These are phyloP conservation scores for Hymenochirus boettgeri DNA, from an alignment of 2,113 vertebrate genomes.

Conservation along the genomic window DNA sequence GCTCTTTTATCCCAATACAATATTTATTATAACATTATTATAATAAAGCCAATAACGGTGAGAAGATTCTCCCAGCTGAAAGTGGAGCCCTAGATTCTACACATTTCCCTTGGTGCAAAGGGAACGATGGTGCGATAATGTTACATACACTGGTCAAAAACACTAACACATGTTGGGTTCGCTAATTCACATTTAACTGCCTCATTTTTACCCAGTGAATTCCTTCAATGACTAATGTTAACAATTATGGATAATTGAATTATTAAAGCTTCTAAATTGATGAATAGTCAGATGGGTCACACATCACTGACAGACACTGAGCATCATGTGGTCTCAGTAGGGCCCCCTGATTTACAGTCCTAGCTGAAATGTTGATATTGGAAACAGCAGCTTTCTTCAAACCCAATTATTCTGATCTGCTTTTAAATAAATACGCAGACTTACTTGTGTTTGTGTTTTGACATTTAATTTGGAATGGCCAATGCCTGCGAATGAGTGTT, in stretches of 20 bases:
- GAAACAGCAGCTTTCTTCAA: background rate
- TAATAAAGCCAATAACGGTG: background rate
- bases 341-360: background rate
- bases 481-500: too few relatives aligned
- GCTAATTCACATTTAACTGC: conserved; percentile 29
- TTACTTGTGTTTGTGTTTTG: too few relatives aligned
- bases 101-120: conserved; percentile 1
- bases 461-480: too few relatives aligned
- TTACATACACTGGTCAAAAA: conserved; percentile 27
- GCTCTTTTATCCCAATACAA: too few relatives aligned
- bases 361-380: background rate
- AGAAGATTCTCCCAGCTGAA: background rate
- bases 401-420: background rate
- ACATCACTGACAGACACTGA: background rate
- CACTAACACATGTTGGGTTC: conserved; percentile 36
- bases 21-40: too few relatives aligned
- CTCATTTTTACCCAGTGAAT: conserved; percentile 33
- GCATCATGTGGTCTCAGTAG: background rate
- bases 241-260: conserved; percentile 42
- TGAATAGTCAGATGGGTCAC: conserved; percentile 29
- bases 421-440: too few relatives aligned
- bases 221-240: conserved; percentile 33
- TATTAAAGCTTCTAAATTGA: conserved; percentile 36
- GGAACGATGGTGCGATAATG: conserved; percentile 16
- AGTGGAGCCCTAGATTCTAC: background rate